Conservation (phyloP, 2,888 invertebrate species). For the Pardosa pseudoannulata region DNA sequence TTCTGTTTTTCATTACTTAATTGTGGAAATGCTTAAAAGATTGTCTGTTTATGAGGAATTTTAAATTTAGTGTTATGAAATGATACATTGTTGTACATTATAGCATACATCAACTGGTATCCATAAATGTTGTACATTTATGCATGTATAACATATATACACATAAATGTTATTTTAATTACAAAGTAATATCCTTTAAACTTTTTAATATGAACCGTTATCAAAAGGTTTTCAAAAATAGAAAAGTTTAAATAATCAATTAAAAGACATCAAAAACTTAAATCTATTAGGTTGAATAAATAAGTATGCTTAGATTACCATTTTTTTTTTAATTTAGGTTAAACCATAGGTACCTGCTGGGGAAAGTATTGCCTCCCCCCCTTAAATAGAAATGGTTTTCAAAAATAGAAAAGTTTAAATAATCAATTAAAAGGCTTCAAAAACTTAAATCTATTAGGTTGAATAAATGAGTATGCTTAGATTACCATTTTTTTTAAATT, state of each 20-base stretch:
- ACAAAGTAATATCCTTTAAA: no score
- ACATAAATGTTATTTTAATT: no score
- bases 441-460: neutral
- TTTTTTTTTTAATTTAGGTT: neutral
- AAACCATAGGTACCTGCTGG: neutral
- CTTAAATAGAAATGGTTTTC: neutral
- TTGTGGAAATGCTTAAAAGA: no score
- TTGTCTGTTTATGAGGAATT: no score
- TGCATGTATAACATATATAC: no score
- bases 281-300: neutral
- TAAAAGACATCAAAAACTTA: neutral
- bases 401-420: neutral
- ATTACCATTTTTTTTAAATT: neutral
- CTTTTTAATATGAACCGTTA: no score
- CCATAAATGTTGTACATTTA: no score
- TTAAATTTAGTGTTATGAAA: no score
- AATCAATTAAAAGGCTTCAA: neutral
- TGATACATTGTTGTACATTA: no score
- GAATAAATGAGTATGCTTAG: neutral
- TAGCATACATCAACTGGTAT: no score
- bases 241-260: neutral
- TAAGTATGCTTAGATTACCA: neutral
- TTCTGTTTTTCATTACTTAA: no score
- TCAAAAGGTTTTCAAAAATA: neutral
- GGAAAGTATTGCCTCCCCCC: neutral